Evolutionary conservation across 1,140 invertebrate species (phyloP), one percentile per base, ranked within the genome.

Genomic region (Gyrodactylus bullatarudis): DNA sequence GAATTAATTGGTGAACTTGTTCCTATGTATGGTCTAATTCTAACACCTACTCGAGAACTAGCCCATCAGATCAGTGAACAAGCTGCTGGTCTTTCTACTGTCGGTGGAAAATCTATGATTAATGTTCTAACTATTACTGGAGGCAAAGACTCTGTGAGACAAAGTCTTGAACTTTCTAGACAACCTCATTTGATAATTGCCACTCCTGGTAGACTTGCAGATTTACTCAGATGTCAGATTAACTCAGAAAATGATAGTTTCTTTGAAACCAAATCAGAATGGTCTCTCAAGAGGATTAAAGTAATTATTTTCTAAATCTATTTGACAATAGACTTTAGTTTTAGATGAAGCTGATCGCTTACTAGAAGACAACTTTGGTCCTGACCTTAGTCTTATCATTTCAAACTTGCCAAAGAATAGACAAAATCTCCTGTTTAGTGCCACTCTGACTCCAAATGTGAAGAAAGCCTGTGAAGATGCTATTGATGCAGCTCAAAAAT

Each of bases 11-110:
- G 76, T 74, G 77, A 78, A 19, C 8, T 26, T 23, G 78, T 78
- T 2, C 87, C 91, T 71, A 78, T 79, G n/a, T 80, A 91, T 74
- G 89, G 89, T 22, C 78, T 97, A 20, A 84, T 97, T 26, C 80
- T 98, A 0, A 87, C 88, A 75, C 93, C 93, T 8, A 96, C 93
- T 0, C 84, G 90, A 77, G 91, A 96, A 81, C 82, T 98, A 54
- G 89, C 90, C 0, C 86, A 87, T 77, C 93, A 97, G 84, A 94
- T 88, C 69, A 23, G 22, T 23, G 69, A 75, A 22, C 54, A 74
- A 54, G 74, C 69, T 74, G 26, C 21, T 22, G 72, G 72, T 2
- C 27, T 69, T 1, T 16, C 8, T 54, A 54, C 34, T 54, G 21
- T 96, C 84, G 23, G 34, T 26, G 26, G 21, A n/a, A 8, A 73